phyloP scores from a whole-genome alignment of 2,113 vertebrate genomes.

The Coregonus clupeaformis region DNA sequence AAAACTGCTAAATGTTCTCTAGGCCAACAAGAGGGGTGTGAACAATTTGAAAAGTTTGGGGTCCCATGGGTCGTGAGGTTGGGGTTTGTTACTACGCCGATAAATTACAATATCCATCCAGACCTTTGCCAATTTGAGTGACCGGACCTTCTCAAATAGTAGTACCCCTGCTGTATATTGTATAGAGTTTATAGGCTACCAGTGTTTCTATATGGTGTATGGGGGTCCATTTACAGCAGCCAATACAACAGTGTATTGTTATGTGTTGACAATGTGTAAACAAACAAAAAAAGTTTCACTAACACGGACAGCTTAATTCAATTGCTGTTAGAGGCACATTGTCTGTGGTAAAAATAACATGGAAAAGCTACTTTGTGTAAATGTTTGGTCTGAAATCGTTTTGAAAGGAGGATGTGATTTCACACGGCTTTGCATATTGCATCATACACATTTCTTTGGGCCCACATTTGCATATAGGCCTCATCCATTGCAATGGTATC shows the following conservation, averaged over 20 bases:
- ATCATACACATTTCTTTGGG: background rate
- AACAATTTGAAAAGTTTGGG: too few species aligned
- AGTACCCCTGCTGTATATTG: background rate
- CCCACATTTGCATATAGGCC: background rate
- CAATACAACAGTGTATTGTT: background rate
- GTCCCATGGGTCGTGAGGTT: too few species aligned
- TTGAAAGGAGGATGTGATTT: constrained; percentile 1
- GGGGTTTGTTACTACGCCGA: too few species aligned
- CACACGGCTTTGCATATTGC: background rate
- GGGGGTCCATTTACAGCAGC: background rate
- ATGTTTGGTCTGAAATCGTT: background rate
- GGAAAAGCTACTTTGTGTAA: background rate
- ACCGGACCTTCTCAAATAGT: background rate
- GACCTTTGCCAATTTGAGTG: too few species aligned
- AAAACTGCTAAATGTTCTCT: too few species aligned
- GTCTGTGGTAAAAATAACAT: background rate
- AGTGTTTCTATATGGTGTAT: background rate
- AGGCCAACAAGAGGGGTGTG: too few species aligned
- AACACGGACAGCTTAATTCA: background rate
- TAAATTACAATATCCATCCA: too few species aligned
- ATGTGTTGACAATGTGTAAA: background rate
- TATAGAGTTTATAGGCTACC: background rate
- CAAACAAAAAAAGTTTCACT: background rate
- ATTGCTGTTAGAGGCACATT: background rate
- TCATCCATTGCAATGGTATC: background rate